Evolutionary conservation across 2,797 vertebrate genomes (phyloP), one percentile per base, ranked within the genome.

Genomic region (Borostomias antarcticus): DNA sequence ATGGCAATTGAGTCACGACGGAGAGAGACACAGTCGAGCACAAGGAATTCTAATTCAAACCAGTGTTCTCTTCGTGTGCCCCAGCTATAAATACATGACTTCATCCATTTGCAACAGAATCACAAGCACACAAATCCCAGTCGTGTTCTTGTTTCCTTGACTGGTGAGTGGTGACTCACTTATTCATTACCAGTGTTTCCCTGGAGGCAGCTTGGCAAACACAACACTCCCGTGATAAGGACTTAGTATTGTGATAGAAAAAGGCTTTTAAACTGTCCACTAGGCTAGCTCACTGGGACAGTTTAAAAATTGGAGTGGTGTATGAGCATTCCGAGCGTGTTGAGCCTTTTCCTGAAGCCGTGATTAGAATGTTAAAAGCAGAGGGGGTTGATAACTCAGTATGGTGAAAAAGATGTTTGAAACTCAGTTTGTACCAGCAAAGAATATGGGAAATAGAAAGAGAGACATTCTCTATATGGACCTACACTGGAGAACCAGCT

Each of bases 151-250:
- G 7, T 13, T 45, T 45, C 40, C 40, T 45, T 45, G 40, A 45
- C 40, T 45, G 40, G n/a, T 33, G 45, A 58, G 53, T 40, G 43
- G 30, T 66, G 69, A 66, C 50, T 71, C 69, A 71, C 51, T 25
- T 51, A 43, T 67, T 32, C 32, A 2, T 45, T 53, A 29, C 37
- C 62, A 51, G 52, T 43, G 52, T 47, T 64, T 35, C 63, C 48
- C 50, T 32, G 13, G 8, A 53, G 10, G 40, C 33, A 26, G 0
- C 40, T 10, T 53, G 37, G n/a, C 32, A 26, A 51, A 57, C 33
- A 40, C 33, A 33, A 56, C 50, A 56, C 66, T 10, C 50, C 25
- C 21, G 57, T 60, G 30, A 60, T 2, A 47, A 25, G 4, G 4
- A 50, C 23, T 9, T 19, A 29, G 32, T 43, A 54, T 54, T 25